Base-by-base conservation (phyloP, 2,797 vertebrate genomes). In the Enteromius thamalakanensis region DNA sequence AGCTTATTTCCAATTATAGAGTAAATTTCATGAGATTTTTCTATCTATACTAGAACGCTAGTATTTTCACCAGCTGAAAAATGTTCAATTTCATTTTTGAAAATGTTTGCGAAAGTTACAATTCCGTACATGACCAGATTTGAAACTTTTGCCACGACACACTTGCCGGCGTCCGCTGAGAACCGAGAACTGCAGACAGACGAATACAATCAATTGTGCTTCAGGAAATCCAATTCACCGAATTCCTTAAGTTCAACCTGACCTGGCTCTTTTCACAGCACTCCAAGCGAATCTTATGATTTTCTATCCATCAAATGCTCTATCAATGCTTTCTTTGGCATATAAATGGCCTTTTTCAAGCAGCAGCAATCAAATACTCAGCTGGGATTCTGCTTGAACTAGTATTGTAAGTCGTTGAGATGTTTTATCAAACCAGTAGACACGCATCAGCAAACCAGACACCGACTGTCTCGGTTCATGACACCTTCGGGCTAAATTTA, bases 321-420 rank as follows among this genome's bases (percentile, higher is more conserved):
- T 11, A 60, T 42, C 53, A 76, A 40, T 40, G 49, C 72, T 79
- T 65, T 79, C 26, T 79, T 45, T 32, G 47, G 21, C 47, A 68
- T 23, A 6, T 37, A 68, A 65, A 51, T 19, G 7, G 7, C 21
- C 21, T 19, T 10, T 37, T 79, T 51, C 45, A 58, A 42, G 53
- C 74, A 42, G 6, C 6, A 40, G 45, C 29, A 79, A 51, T 79
- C 45, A 79, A 67, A 79, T 23, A 51, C 64, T 79, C 77, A 67
- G 62, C 64, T 79, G 21, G 77, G 29, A n/a, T 79, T 67, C 62
- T 34, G 2, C 37, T 77, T 77, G 15, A 62, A 64, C 58, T 42
- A 26, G 32, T 67, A 67, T 45, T 71, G 40, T 23, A 71, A 19
- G 64, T 67, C 1, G 17, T 67, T 19, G 21, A 76, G n/a, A 78